phyloP scores from a whole-genome alignment of 2,797 vertebrate species.

The Potorous gilbertii region DNA sequence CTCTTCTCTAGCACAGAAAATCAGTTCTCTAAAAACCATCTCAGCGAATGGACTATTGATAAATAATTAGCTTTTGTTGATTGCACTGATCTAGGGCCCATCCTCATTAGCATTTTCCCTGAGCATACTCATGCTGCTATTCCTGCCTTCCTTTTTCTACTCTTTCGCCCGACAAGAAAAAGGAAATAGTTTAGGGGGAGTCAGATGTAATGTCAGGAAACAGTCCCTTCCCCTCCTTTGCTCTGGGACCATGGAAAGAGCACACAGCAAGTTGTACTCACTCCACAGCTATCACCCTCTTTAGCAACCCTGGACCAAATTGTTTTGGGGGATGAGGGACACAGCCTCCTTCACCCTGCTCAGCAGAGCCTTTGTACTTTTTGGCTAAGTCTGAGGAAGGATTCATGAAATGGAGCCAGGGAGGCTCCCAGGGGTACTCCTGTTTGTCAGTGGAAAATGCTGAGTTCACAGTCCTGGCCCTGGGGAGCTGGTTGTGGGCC shows the following conservation, averaged over 20 bases:
- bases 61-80: neutral
- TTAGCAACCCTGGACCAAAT: neutral
- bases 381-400: neutral
- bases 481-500: neutral
- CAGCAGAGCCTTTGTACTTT: neutral
- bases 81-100: neutral
- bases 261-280: neutral
- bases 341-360: neutral
- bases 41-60: neutral
- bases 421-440: neutral
- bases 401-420: neutral
- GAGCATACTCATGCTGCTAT: neutral
- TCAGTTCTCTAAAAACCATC: neutral
- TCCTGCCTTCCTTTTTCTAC: neutral
- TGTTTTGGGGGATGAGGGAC: neutral
- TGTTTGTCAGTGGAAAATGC: conserved; percentile 24
- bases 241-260: neutral
- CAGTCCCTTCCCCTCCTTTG: neutral
- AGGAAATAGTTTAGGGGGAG: neutral
- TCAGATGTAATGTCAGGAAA: neutral
- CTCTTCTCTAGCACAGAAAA: neutral
- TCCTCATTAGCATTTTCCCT: neutral
- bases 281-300: neutral
- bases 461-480: neutral
- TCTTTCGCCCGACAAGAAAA: neutral